Conservation (phyloP, 2,888 invertebrate species). For the Macrosoma leucophasiata region DNA sequence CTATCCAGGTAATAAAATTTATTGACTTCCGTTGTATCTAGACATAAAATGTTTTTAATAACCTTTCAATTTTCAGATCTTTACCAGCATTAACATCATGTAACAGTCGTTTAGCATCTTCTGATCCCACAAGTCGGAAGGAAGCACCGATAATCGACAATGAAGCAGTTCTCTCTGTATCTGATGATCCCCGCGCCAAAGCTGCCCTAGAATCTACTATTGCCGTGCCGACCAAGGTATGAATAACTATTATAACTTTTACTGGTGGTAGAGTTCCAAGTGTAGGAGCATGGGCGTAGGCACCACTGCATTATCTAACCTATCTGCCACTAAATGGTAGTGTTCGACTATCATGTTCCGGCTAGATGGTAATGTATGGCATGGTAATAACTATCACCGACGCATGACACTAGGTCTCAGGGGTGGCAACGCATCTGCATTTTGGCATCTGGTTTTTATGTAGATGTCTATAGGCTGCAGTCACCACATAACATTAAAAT, state of each 20-base stretch:
- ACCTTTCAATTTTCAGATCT: constrained; percentile 37
- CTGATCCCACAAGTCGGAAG: constrained; percentile 42
- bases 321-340: too few species aligned
- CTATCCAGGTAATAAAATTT: constrained; percentile 40
- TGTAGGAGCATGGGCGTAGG: too few species aligned
- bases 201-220: constrained; percentile 67
- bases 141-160: constrained; percentile 72
- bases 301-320: too few species aligned
- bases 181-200: constrained; percentile 66
- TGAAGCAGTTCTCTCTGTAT: constrained; percentile 57
- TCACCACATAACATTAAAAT: too few species aligned
- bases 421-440: too few species aligned
- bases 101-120: constrained; percentile 25
- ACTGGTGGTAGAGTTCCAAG: too few species aligned
- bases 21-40: constrained; percentile 1
- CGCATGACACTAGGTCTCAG: too few species aligned
- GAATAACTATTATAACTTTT: too few species aligned
- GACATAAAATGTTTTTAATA: background rate
- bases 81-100: constrained; percentile 48
- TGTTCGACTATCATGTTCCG: too few species aligned
- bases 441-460: too few species aligned
- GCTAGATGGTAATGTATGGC: too few species aligned
- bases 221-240: constrained; percentile 72
- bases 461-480: too few species aligned
- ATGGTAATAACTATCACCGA: background rate